Evolutionary conservation across 1,140 invertebrate species (phyloP), one percentile per base, ranked within the genome.

Genomic region (Batillaria attramentaria): DNA sequence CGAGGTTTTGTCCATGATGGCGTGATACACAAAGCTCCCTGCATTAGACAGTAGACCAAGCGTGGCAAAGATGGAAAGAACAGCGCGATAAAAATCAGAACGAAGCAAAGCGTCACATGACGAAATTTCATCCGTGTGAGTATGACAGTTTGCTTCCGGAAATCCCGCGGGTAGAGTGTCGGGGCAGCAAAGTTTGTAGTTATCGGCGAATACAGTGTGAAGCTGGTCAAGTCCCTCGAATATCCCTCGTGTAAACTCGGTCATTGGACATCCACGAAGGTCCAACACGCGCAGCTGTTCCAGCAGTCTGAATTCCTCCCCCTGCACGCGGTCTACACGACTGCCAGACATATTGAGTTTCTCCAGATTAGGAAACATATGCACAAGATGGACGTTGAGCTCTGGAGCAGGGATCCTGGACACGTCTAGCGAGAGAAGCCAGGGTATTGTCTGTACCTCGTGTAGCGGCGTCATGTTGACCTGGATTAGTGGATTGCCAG

Each of bases 1-100:
- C 35, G n/a, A n/a, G 18, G 24, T 66, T 39, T 39, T 33, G 41
- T 68, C 46, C n/a, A 66, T 24, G 35, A 77, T 28, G 33, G 37
- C n/a, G 79, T 50, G 42, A 77, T 78, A 20, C n/a, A 79, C 28
- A 28, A 86, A 76, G 33, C 82, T 82, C 20, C 41, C 54, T 31
- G 72, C 35, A 62, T 86, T 86, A 16, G 83, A 83, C 24, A 81
- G 18, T 8, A 86, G 24, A 35, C 81, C 82, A 33, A 24, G 28
- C 28, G 79, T 18, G 16, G 78, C 83, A 2, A 84, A 65, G 20
- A 84, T 41, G 81, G 81, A 85, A 37, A 85, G 66, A 54, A 72
- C 74, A 0, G 80, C 50, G 3, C 76, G 65, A 0, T 84, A 60
- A 33, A 77, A 31, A 4, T 66, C 62, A 16, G 62, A 66, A 37